Percentiles rank a stretch among this genome's conserved stretches.
These are phyloP conservation scores for Aproaerema taeniolella DNA, from an alignment of 2,888 invertebrate species.

Conservation along the genomic window DNA sequence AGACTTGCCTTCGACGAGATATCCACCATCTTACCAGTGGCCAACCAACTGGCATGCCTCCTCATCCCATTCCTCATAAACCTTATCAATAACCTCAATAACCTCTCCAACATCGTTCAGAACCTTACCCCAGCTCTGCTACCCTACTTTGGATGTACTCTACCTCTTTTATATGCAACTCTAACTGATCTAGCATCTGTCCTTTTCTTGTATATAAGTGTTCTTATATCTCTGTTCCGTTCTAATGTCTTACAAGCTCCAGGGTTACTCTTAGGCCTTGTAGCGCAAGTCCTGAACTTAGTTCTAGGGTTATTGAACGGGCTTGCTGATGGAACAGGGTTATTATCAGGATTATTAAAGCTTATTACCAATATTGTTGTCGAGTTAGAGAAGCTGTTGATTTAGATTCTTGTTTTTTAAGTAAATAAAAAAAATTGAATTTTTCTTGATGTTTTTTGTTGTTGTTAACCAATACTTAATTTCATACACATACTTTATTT, in stretches of 20 bases:
- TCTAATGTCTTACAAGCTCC: constrained; percentile 62
- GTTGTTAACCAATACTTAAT: too few species aligned
- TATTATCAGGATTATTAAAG: constrained; percentile 53
- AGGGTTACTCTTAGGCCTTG: constrained; percentile 47
- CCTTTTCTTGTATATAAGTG: constrained; percentile 60
- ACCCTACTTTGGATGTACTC: constrained; percentile 64
- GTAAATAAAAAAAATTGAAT: too few species aligned
- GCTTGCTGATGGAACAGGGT: constrained; percentile 49
- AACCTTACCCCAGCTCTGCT: constrained; percentile 62
- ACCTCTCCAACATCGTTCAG: constrained; percentile 63
- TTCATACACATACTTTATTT: too few species aligned
- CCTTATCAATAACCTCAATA: constrained; percentile 63
- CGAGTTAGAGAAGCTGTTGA: constrained; percentile 55
- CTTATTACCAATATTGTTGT: constrained; percentile 53
- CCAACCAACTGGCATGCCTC: constrained; percentile 58
- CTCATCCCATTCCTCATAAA: constrained; percentile 62
- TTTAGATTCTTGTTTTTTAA: too few species aligned
- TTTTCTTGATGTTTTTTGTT: too few species aligned
- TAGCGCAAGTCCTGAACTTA: constrained; percentile 49
- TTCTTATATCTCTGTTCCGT: constrained; percentile 58
- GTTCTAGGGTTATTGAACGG: constrained; percentile 56
- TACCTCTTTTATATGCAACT: constrained; percentile 60
- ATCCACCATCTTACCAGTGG: constrained; percentile 53
- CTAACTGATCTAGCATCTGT: constrained; percentile 65
- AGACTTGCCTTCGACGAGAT: constrained; percentile 65